Percentiles rank a stretch among this genome's conserved stretches.
Evolutionary conservation across 1,140 invertebrate genomes (phyloP).

Genomic region (Zaprionus davidi): DNA sequence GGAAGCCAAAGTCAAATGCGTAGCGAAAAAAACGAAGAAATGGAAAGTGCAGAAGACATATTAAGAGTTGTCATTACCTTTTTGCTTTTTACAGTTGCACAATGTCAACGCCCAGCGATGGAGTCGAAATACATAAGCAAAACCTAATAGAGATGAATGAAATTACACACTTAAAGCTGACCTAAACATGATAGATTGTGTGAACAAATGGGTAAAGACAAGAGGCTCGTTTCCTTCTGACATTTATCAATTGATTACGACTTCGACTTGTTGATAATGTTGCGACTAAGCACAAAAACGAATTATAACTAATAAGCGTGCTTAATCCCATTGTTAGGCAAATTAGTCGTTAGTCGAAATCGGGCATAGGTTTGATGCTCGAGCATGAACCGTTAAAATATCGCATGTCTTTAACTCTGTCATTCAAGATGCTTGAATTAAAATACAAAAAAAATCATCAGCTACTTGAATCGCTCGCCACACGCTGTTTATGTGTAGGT

Average conservation of each 20-base stretch:
- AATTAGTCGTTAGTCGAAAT: slow-evolving; percentile 50
- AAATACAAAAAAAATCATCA: slow-evolving; percentile 44
- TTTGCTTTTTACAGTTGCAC: slow-evolving; percentile 30
- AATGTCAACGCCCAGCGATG: slow-evolving; percentile 16
- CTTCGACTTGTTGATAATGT: slow-evolving; percentile 48
- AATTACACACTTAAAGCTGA: slow-evolving; percentile 11
- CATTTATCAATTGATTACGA: slow-evolving; percentile 54
- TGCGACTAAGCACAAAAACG: slow-evolving; percentile 58
- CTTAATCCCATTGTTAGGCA: slow-evolving; percentile 72
- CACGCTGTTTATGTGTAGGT: slow-evolving; percentile 22
- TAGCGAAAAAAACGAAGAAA: slow-evolving; percentile 17
- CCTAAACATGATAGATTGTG: slow-evolving; percentile 63
- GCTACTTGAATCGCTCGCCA: slow-evolving; percentile 60
- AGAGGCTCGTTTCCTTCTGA: slow-evolving; percentile 11
- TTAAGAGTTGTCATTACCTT: slow-evolving; percentile 34
- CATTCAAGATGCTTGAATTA: slow-evolving; percentile 43
- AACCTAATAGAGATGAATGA: background rate
- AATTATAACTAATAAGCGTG: slow-evolving; percentile 73
- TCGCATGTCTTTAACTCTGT: slow-evolving; percentile 44
- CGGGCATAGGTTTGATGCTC: slow-evolving; percentile 49
- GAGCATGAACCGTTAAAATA: slow-evolving; percentile 26
- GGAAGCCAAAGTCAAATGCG: slow-evolving; percentile 38
- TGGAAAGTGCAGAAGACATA: slow-evolving; percentile 49
- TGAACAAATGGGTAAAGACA: slow-evolving; percentile 44
- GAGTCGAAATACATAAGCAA: background rate